Percentiles rank a stretch among this genome's conserved stretches.
These are phyloP conservation scores for Oreochromis tanganicae DNA, from an alignment of 2,113 vertebrate genomes.

Conservation along the genomic window DNA sequence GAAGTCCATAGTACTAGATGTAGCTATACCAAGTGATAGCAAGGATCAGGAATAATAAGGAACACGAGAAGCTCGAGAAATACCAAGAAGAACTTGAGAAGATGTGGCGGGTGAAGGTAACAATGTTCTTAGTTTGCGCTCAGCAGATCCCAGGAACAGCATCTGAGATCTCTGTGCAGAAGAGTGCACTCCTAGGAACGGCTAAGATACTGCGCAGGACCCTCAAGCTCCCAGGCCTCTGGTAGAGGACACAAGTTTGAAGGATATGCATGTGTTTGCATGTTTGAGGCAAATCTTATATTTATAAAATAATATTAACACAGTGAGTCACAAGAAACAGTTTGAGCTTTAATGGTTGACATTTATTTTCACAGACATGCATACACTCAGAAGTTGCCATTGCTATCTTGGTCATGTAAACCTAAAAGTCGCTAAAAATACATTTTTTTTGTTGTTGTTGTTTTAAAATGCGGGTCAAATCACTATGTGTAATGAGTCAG, in stretches of 20 bases:
- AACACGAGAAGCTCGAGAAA: too few relatives aligned
- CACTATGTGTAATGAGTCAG: background rate
- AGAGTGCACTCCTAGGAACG: too few relatives aligned
- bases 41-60: too few relatives aligned
- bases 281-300: background rate
- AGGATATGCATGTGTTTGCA: background rate
- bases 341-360: background rate
- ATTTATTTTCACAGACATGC: background rate
- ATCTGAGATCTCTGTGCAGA: too few relatives aligned
- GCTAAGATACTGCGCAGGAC: background rate
- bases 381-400: background rate
- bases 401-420: background rate
- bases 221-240: background rate
- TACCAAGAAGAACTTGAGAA: too few relatives aligned
- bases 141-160: too few relatives aligned
- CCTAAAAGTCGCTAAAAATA: background rate
- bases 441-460: background rate
- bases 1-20: too few relatives aligned
- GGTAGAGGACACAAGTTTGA: background rate
- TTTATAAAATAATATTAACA: background rate
- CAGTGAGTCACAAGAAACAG: background rate
- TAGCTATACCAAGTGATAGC: too few relatives aligned
- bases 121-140: too few relatives aligned
- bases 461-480: fast-evolving
- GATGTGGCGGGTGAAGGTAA: too few relatives aligned